Base-by-base conservation (phyloP, 2,797 vertebrate genomes). In the Melanogrammus aeglefinus region DNA sequence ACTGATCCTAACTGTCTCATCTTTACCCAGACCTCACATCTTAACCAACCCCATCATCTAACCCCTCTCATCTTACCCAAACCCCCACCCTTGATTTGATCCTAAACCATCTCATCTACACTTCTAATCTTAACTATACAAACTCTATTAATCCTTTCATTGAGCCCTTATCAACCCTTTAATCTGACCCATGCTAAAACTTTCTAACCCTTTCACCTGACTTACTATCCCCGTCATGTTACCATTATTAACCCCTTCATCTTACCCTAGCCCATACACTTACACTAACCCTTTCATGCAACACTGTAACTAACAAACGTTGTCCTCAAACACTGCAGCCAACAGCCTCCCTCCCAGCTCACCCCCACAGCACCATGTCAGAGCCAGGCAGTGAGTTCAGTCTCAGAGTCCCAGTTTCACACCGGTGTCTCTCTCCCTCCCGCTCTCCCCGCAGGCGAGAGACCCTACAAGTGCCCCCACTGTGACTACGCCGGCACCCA, bases 401-500 rank as follows among this genome's bases (percentile, higher is more conserved):
- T 8, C n/a, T 57, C 21, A 38, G 36, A 38, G 36, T 38, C 51
- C n/a, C 51, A 57, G 18, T 57, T 4, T 16, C 36, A 41, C 21
- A 21, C n/a, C 66, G 3, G 13, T 66, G n/a, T 66, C 69, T 72
- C 27, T 24, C 35, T 29, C 1, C 18, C 75, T 5, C 74, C 9
- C 27, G 13, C 74, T 1, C 80, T 70, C 73, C 38, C 14, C 86
- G 33, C 14, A 98, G 97, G 97, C 18, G 97, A 98, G 87, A 95
- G 96, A 81, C 97, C 97, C 18, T 98, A 97, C 93, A 97, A 97
- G 92, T 97, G 97, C 77, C 97, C 97, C 51, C 96, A 97, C 92
- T 98, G 96, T 85, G 96, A 97, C 91, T 98, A 97, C 31, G 97
- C 96, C 0, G 97, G 97, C 73, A 97, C 96, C 72, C 97, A 97